A percentile compares a stretch with the other conserved stretches of the same genome.
These are phyloP conservation scores for Acrocera orbiculus DNA, from an alignment of 2,888 invertebrate species.

Conservation along the genomic window DNA sequence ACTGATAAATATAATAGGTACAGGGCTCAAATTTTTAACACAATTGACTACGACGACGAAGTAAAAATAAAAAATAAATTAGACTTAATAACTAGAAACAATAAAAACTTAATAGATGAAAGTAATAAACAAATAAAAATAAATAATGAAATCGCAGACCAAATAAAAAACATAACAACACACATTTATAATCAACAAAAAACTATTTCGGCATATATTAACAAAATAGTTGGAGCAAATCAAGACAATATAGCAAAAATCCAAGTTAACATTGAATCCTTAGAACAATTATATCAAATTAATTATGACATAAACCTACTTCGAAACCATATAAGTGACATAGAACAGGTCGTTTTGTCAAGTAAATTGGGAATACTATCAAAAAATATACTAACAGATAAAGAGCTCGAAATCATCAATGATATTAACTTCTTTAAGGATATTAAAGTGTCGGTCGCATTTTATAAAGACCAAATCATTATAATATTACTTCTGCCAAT, in stretches of 20 bases:
- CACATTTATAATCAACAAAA: constrained; percentile 12
- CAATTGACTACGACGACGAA: constrained; percentile 11
- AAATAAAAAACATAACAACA: constrained; percentile 13
- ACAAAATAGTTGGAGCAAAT: constrained; percentile 7
- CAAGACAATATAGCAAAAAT: constrained; percentile 9
- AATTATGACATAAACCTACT: constrained; percentile 10
- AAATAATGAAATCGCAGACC: constrained; percentile 7
- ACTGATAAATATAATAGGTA: constrained; percentile 9
- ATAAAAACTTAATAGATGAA: too few relatives aligned
- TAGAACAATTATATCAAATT: constrained; percentile 12
- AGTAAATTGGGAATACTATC: too few relatives aligned
- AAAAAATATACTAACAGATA: too few relatives aligned
- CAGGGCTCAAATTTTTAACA: constrained; percentile 10
- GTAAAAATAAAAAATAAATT: constrained; percentile 7
- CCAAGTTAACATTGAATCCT: constrained; percentile 11
- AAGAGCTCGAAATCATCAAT: too few relatives aligned
- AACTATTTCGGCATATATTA: constrained; percentile 10
- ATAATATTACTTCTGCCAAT: too few relatives aligned
- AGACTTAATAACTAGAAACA: constrained; percentile 5
- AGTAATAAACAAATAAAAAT: constrained; percentile 1
- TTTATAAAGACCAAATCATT: too few relatives aligned
- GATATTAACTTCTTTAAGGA: too few relatives aligned
- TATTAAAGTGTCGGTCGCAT: too few relatives aligned
- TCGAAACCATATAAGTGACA: constrained; percentile 9
- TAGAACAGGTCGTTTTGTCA: too few relatives aligned